Conservation (phyloP, 2,797 vertebrate species). For the Tangara arthus region DNA sequence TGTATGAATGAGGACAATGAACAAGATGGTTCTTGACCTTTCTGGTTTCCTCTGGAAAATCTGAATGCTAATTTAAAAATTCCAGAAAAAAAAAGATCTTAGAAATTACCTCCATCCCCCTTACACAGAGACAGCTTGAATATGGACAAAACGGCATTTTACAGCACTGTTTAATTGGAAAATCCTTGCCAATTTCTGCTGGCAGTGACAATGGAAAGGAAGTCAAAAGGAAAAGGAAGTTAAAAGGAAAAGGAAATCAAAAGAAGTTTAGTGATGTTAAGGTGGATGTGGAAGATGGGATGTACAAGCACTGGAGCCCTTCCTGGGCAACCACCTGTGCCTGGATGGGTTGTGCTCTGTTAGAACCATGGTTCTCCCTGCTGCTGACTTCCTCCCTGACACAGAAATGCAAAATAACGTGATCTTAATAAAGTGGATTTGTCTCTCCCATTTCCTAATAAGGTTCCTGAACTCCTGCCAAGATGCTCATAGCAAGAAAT, state of each 20-base stretch:
- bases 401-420: not conserved
- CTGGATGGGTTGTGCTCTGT: not conserved
- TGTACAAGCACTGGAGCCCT: not conserved
- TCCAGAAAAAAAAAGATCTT: not conserved
- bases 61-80: not conserved
- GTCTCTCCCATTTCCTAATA: conserved; percentile 15
- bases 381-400: not conserved
- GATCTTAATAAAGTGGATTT: not conserved
- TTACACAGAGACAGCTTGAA: not conserved
- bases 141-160: not conserved
- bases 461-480: conserved; percentile 16
- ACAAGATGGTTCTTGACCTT: not conserved
- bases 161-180: not conserved
- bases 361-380: not conserved
- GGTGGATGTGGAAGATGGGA: rapidly evolving
- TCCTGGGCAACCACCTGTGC: not conserved
- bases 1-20: not conserved
- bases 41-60: not conserved
- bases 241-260: not conserved
- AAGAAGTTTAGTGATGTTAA: not conserved
- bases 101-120: not conserved
- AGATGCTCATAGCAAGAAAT: not conserved
- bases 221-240: not conserved
- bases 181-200: not conserved
- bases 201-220: not conserved